Conservation (phyloP, 1,140 invertebrate species). For the Ceratitis capitata region DNA sequence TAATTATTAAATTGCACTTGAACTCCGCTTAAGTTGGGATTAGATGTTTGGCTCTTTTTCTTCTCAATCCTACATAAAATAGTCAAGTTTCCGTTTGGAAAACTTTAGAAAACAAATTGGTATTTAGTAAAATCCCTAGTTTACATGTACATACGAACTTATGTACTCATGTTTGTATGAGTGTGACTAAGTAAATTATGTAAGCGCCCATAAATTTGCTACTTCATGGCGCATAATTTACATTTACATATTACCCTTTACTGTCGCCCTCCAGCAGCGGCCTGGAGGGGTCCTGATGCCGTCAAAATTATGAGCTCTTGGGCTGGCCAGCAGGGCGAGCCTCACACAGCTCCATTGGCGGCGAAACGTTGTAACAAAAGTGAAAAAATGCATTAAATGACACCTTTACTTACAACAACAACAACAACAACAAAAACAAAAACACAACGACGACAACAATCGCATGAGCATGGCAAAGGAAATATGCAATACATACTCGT, state of each 20-base stretch:
- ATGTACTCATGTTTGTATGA: too few relatives aligned
- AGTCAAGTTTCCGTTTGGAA: not conserved
- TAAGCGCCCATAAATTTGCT: not conserved
- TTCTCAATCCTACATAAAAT: not conserved
- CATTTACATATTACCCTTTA: not conserved
- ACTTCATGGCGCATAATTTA: not conserved
- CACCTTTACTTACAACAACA: not conserved
- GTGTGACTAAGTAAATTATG: not conserved
- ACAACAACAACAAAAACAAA: not conserved
- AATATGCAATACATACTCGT: not conserved
- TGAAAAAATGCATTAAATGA: slow-evolving; percentile 8
- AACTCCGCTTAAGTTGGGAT: too few relatives aligned
- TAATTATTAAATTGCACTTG: too few relatives aligned
- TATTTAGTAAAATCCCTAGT: not conserved
- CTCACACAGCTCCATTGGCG: not conserved
- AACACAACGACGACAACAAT: not conserved
- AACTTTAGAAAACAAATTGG: not conserved
- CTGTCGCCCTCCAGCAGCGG: not conserved
- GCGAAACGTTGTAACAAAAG: not conserved
- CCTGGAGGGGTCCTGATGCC: not conserved
- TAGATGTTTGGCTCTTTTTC: too few relatives aligned
- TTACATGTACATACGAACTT: too few relatives aligned
- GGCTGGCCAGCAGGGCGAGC: too few relatives aligned
- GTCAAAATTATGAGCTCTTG: not conserved
- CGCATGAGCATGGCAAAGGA: not conserved